Evolutionary conservation across 2,888 invertebrate species (phyloP), one percentile per base, ranked within the genome.

Genomic region (Cistogaster globosa): DNA sequence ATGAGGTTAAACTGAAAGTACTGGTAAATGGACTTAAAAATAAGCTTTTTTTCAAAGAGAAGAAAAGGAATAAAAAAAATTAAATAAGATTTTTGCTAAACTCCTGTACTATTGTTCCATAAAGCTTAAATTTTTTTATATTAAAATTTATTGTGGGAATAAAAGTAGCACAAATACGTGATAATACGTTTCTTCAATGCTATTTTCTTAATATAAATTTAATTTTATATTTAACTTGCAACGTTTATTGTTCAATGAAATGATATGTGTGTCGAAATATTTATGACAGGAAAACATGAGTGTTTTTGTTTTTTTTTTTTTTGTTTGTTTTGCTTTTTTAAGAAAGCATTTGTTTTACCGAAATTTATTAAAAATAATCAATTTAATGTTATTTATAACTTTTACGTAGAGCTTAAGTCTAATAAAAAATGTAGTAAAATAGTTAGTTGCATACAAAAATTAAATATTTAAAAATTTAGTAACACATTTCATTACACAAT

Each of bases 101-200:
- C 45, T 22, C 16, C 12, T 38, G 20, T 11, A n/a, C 14, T 20
- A 20, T 11, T 65, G 36, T 48, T 20, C 2, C 32, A 36, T 45
- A 48, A 45, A 5, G 22, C 20, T 26, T 11, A 45, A 62, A 62
- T 32, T 55, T 11, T 55, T 11, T 53, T 45, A 45, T 77, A 53
- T 69, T 69, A 48, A 69, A 32, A 55, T 62, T 63, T 78, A 69
- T 78, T 53, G 18, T 42, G 69, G 18, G 26, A n/a, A 48, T 58
- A 58, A 80, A 80, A 80, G 32, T 80, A 53, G 80, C 80, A 74
- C 80, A 80, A 74, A 67, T 74, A 80, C 80, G 80, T 80, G 80
- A 80, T 74, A 60, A 74, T 60, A 53, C 67, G n/a, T 74, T 80
- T 80, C 80, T 74, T 80, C 74, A 74, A 80, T 67, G 42, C 14